Evolutionary conservation across 1,140 invertebrate genomes (phyloP), one percentile per base, ranked within the genome.

Genomic region (Drosophila ogumai): DNA sequence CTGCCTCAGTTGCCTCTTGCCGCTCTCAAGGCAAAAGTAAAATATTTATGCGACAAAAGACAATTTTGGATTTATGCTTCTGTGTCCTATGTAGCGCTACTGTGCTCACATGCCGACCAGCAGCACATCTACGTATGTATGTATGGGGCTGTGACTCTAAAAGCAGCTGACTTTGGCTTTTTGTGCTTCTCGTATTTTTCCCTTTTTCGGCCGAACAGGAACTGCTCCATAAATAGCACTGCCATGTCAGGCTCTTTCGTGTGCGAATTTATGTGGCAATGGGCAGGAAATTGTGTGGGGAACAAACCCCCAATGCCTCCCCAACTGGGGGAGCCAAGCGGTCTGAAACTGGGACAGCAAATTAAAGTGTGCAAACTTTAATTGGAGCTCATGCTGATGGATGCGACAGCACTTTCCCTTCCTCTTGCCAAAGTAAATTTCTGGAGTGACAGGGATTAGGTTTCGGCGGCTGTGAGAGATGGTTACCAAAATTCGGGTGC

Each of bases 1-100:
- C 22, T 38, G 32, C 54, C 31, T n/a, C 28, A 19, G 25, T 28
- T 28, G 17, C 19, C 28, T n/a, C 19, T 28, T 49, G 55, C 38
- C 43, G 57, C 63, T 82, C 63, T 66, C 60, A 67, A 79, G 63
- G 43, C 64, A 64, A 76, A 58, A 74, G 81, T 90, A 85, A 90
- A 90, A 90, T 90, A 90, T 90, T 90, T 90, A 90, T 90, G 85
- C 85, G 86, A 90, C 86, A 90, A 90, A 90, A 77, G 85, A 85
- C 85, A 90, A 90, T 90, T 90, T 90, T 79, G 85, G 86, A 90
- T 90, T 90, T 90, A 90, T 90, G 85, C 65, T 58, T 55, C 65
- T 75, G 32, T 71, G 38, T 63, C 17, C 15, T 57, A 44, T 69
- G 19, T 50, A 52, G 60, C 52, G 22, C 50, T 66, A 50, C 50